Evolutionary conservation across 1,140 invertebrate species (phyloP).

Genomic region (Cydia pomonella): DNA sequence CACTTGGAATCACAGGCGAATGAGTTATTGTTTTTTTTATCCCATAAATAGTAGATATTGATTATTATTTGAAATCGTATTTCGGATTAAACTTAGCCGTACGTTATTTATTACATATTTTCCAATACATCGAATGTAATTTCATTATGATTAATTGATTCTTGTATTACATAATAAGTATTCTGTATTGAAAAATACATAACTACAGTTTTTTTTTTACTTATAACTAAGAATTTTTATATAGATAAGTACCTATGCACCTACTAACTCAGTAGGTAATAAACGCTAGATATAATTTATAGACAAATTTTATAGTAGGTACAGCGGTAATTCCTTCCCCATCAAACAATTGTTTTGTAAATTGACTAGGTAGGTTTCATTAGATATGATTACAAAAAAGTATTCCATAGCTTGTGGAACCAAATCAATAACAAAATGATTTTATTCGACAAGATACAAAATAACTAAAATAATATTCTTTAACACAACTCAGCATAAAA

Average conservation of each 20-base stretch:
- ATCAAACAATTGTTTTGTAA: too few relatives aligned
- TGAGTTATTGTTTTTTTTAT: constrained; percentile 33
- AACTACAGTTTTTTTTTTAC: too few relatives aligned
- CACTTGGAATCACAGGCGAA: constrained; percentile 22
- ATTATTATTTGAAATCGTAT: constrained; percentile 23
- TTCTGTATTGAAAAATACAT: neutral
- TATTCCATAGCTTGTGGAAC: too few relatives aligned
- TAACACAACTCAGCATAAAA: constrained; percentile 5
- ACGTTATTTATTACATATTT: neutral
- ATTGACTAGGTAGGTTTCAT: too few relatives aligned
- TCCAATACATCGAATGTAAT: neutral
- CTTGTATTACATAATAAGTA: neutral
- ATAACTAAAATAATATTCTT: neutral
- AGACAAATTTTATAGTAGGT: too few relatives aligned
- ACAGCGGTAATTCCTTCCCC: too few relatives aligned
- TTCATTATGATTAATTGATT: neutral
- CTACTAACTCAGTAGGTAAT: too few relatives aligned
- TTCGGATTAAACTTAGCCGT: neutral
- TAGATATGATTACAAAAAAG: too few relatives aligned
- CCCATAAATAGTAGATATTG: constrained; percentile 24
- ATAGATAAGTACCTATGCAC: too few relatives aligned
- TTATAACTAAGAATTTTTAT: too few relatives aligned
- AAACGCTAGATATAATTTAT: too few relatives aligned
- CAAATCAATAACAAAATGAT: neutral
- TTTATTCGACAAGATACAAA: neutral